Base-by-base conservation (phyloP, 2,113 vertebrate species). In the zebrafish (Danio rerio) region DNA sequence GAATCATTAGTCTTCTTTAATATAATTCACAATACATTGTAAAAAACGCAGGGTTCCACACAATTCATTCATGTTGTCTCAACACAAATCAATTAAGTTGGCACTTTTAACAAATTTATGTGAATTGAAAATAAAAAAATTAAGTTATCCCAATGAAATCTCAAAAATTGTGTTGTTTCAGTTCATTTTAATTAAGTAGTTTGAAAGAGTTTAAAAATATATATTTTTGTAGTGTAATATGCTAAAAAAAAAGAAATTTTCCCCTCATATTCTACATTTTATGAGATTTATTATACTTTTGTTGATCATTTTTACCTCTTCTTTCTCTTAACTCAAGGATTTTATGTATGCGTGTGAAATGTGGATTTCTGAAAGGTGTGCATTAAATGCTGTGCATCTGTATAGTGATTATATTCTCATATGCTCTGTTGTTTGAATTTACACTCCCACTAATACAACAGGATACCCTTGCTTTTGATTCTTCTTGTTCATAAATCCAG, bases 401-500 rank as follows among this genome's bases (percentile, higher is more conserved):
- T 65, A 31, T 12, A 71, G 6, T 50, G 45, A 70, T 20, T 70
- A 21, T 53, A 72, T 31, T 53, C 21, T 9, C n/a, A 68, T 12
- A n/a, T 31, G 31, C 5, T 40, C 49, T 62, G 56, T 43, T 77
- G 18, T 43, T 77, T 62, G 45, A 21, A 50, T n/a, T n/a, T 77
- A 49, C 18, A 49, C 20, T 58, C 0, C 16, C 45, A 18, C 11
- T 45, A 56, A 45, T 61, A 47, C 69, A 52, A 71, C 18, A 18
- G 42, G 42, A 59, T 61, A 20, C n/a, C 13, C 12, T 21, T 21
- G n/a, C 18, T 62, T 77, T 12, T 63, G 58, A 63, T 77, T 18
- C 56, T 62, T 63, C 13, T 49, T 50, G 49, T 72, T 12, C 31
- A 66, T 53, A 40, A 66, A 78, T 63, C 20, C 59, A 40, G 13